Evolutionary conservation across 2,888 invertebrate genomes (phyloP), one percentile per base, ranked within the genome.

Genomic region (Drosophila conformis): DNA sequence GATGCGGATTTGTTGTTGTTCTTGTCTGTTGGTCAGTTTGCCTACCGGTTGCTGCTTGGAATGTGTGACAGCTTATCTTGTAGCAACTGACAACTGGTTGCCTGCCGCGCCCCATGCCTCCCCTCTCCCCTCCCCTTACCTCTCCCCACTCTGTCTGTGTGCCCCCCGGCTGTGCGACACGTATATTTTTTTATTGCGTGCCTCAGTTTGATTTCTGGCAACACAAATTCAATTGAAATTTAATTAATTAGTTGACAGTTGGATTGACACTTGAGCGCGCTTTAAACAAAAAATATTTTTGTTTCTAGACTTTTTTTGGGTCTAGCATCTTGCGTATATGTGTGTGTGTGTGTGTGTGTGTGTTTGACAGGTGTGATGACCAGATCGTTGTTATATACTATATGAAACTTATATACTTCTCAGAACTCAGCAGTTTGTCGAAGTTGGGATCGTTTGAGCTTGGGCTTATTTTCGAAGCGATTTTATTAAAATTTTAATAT

Each of bases 191-290:
- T 71, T 60, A 38, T 27, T 56, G 56, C 40, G 64, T 69, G 35
- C 54, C 40, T 49, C 68, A 25, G 25, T 72, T 63, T 67, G 73
- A 71, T 81, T 78, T 89, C 77, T 80, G 82, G 78, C 76, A 81
- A 81, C 90, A 90, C 85, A 91, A 90, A 87, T 92, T 92, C 91
- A 92, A 91, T 91, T 91, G 92, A 92, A 91, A 91, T 92, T 91
- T 92, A 91, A 91, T 91, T 91, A 91, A 91, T 91, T 91, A 91
- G 91, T 89, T 91, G 91, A 92, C 91, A 91, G 91, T 88, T 80
- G 87, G 91, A 91, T 90, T 91, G 92, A 91, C 91, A 82, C 64
- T 73, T 76, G 84, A 78, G 74, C 71, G 82, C 75, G 86, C 80
- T 80, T 75, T 71, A 70, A 69, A 67, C 60, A 48, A 33, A 57